phyloP scores from a whole-genome alignment of 2,888 invertebrate genomes.

The Orchesella flavescens region DNA sequence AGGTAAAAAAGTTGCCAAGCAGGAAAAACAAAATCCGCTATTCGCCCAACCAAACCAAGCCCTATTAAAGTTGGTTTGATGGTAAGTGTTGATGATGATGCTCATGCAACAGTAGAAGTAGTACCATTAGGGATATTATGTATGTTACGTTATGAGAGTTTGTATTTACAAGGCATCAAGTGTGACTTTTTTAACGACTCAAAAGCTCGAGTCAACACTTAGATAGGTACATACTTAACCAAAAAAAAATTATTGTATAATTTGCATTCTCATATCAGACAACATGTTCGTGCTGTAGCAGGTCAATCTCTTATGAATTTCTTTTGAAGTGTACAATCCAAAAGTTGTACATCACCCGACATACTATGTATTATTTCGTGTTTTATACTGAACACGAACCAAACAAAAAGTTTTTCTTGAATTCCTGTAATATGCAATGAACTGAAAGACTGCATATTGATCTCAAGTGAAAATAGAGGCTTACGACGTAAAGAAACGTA shows the following conservation, averaged over 20 bases:
- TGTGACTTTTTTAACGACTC: slow-evolving; percentile 22
- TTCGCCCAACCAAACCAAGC: slow-evolving; percentile 50
- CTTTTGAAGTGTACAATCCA: not conserved
- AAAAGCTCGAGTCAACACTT: slow-evolving; percentile 8
- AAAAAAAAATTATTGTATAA: slow-evolving; percentile 39
- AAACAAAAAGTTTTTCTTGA: not conserved
- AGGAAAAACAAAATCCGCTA: slow-evolving; percentile 71
- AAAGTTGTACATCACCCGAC: not conserved
- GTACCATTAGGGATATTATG: too few relatives aligned
- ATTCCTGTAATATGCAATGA: slow-evolving; percentile 19
- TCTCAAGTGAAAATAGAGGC: not conserved
- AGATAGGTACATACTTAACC: not conserved
- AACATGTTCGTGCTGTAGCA: not conserved
- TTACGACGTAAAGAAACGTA: too few relatives aligned
- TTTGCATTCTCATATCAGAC: slow-evolving; percentile 29
- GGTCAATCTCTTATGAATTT: slow-evolving; percentile 24
- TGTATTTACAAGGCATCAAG: slow-evolving; percentile 13
- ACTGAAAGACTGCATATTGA: not conserved
- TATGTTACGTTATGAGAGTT: too few relatives aligned
- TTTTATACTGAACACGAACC: too few relatives aligned
- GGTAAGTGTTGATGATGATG: not conserved
- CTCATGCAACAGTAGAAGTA: too few relatives aligned
- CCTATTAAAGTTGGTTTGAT: not conserved
- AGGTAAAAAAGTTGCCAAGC: slow-evolving; percentile 70
- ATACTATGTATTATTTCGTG: not conserved